Conservation (phyloP, 2,888 invertebrate genomes). For the Rutpela maculata region DNA sequence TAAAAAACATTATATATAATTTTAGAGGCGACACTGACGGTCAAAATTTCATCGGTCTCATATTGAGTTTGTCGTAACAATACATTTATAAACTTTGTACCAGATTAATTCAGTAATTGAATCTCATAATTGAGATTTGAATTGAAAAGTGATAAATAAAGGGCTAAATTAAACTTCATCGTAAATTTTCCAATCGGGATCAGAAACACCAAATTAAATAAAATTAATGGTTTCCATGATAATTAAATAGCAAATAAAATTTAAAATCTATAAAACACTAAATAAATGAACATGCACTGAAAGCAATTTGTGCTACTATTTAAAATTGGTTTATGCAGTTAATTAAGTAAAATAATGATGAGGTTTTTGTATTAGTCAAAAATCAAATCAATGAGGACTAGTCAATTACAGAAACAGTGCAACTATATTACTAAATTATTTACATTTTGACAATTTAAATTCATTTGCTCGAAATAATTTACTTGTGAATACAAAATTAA, state of each 20-base stretch:
- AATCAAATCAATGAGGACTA: neutral
- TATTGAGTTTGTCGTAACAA: neutral
- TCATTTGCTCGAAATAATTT: no score
- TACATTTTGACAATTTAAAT: no score
- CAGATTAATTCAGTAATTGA: neutral
- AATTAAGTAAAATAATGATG: neutral
- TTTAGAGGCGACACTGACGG: no score
- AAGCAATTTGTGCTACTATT: neutral
- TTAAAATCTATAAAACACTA: constrained; percentile 3
- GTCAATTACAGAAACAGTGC: neutral
- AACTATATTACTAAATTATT: no score
- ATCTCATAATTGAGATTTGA: constrained; percentile 16
- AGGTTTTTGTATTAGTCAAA: neutral
- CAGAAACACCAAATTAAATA: constrained; percentile 17
- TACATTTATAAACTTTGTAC: neutral
- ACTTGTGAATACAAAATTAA: no score
- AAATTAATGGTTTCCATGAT: constrained; percentile 17
- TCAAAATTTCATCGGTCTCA: neutral
- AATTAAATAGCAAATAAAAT: constrained; percentile 20
- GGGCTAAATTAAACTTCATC: constrained; percentile 28
- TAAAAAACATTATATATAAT: no score
- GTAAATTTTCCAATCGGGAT: constrained; percentile 15
- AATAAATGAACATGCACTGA: neutral
- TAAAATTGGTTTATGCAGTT: neutral
- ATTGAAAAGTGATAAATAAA: constrained; percentile 24